Percentiles rank a stretch among this genome's conserved stretches.
These are phyloP conservation scores for Heliconius hortense DNA, from an alignment of 2,888 invertebrate species.

Conservation along the genomic window DNA sequence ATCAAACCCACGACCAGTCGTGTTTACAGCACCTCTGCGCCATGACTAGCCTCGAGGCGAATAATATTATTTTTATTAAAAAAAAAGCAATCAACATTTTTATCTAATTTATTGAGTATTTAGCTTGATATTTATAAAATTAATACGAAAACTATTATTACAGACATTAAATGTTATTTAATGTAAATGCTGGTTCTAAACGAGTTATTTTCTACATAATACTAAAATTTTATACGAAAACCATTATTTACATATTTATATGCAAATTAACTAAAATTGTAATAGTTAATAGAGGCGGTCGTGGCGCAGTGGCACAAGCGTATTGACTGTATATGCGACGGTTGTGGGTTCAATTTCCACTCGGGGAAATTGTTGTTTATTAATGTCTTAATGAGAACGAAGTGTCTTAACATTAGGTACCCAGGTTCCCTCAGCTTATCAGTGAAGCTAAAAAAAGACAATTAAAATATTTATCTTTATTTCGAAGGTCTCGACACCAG, in stretches of 20 bases:
- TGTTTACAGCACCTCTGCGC: too few relatives aligned
- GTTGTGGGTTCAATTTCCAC: background rate
- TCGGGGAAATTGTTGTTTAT: background rate
- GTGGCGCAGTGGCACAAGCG: background rate
- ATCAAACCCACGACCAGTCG: too few relatives aligned
- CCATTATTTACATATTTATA: slow-evolving; percentile 7
- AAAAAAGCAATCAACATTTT: slow-evolving; percentile 6
- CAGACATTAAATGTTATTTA: slow-evolving; percentile 3
- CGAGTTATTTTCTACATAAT: background rate
- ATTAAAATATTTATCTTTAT: background rate
- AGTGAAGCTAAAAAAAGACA: too few relatives aligned
- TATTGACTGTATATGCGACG: background rate
- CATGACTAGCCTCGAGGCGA: background rate
- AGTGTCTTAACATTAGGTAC: too few relatives aligned
- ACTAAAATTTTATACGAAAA: background rate
- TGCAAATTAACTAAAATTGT: background rate
- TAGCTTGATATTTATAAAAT: background rate
- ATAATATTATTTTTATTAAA: background rate
- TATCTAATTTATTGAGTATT: slow-evolving; percentile 12
- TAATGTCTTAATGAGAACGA: too few relatives aligned
- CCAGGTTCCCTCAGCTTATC: too few relatives aligned
- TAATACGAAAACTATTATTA: background rate
- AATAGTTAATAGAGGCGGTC: background rate
- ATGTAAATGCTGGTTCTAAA: background rate
- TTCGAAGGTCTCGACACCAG: slow-evolving; percentile 84